Conservation (phyloP, 37 sponge, comb jelly and placozoan species). For the Tethya wilhelma region DNA sequence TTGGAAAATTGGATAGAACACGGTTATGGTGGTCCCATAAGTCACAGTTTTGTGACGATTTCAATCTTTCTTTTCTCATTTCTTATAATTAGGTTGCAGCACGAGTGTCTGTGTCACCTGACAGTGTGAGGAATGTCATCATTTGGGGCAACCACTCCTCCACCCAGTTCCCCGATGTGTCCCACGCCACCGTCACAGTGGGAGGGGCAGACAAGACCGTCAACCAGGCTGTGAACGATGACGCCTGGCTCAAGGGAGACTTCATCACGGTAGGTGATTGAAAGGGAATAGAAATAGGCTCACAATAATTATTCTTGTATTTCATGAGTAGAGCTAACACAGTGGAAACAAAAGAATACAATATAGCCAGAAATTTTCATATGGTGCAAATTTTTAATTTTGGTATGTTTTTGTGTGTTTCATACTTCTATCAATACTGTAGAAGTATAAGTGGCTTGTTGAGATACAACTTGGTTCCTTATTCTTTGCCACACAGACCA, state of each 20-base stretch:
- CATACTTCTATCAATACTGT: too few species aligned
- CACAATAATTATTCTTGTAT: too few species aligned
- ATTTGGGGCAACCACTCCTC: conserved; percentile 99
- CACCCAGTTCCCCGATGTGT: conserved; percentile 97
- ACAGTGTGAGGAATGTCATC: conserved; percentile 87
- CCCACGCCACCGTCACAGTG: conserved; percentile 69
- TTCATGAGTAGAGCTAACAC: too few species aligned
- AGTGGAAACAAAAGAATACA: too few species aligned
- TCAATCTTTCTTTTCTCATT: conserved; percentile 6
- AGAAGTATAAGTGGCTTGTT: too few species aligned
- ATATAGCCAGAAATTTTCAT: too few species aligned
- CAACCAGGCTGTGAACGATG: conserved; percentile 82
- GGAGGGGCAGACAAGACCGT: conserved; percentile 48
- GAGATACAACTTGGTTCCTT: not conserved
- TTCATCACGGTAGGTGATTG: conserved; percentile 84
- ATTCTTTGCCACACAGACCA: conserved; percentile 64
- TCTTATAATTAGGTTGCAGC: conserved; percentile 64
- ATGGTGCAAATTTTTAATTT: too few species aligned
- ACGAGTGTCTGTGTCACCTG: conserved; percentile 53
- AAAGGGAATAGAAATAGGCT: too few species aligned
- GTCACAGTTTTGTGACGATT: not conserved
- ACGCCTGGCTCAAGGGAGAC: conserved; percentile 97
- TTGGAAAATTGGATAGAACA: not conserved
- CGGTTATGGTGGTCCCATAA: not conserved
- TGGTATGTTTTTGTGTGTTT: too few species aligned